A percentile compares a stretch with the other conserved stretches of the same genome.
phyloP scores from a whole-genome alignment of 2,113 vertebrate species.

The Sander lucioperca region DNA sequence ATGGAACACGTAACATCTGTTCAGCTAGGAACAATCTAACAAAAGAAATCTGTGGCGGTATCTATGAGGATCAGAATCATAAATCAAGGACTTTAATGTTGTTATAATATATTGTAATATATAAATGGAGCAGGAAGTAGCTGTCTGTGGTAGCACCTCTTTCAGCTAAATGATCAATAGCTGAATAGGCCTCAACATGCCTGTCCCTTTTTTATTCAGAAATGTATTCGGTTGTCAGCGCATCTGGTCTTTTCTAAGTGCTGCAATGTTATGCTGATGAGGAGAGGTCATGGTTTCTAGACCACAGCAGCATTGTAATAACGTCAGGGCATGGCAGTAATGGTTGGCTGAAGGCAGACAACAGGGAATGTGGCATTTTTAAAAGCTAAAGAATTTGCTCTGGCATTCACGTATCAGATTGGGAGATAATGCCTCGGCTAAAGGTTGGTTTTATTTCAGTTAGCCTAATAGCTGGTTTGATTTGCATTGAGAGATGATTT shows the following conservation, averaged over 20 bases:
- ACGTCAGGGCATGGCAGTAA: slow-evolving; percentile 14
- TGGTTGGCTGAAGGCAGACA: slow-evolving; percentile 39
- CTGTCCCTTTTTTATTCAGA: background rate
- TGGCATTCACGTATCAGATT: slow-evolving; percentile 44
- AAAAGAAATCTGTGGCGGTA: background rate
- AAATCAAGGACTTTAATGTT: slow-evolving; percentile 38
- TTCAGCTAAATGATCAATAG: slow-evolving; percentile 34
- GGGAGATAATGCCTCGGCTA: slow-evolving; percentile 67
- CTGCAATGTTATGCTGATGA: slow-evolving; percentile 13
- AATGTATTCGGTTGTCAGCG: slow-evolving; percentile 14
- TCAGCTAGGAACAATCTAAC: background rate
- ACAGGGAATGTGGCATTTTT: slow-evolving; percentile 56
- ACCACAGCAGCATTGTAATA: slow-evolving; percentile 49
- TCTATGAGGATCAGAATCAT: slow-evolving; percentile 14
- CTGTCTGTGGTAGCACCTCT: slow-evolving; percentile 11
- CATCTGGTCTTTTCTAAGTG: slow-evolving; percentile 31
- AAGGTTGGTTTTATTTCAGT: no score
- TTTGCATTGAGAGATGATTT: no score
- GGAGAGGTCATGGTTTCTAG: slow-evolving; percentile 49
- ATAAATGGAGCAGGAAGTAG: slow-evolving; percentile 27
- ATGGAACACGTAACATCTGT: no score
- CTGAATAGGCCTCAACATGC: slow-evolving; percentile 24
- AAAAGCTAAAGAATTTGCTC: slow-evolving; percentile 64
- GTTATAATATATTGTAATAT: background rate
- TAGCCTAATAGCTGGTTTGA: no score